Evolutionary conservation across 2,113 vertebrate species (phyloP).

Genomic region (Jaculus jaculus): DNA sequence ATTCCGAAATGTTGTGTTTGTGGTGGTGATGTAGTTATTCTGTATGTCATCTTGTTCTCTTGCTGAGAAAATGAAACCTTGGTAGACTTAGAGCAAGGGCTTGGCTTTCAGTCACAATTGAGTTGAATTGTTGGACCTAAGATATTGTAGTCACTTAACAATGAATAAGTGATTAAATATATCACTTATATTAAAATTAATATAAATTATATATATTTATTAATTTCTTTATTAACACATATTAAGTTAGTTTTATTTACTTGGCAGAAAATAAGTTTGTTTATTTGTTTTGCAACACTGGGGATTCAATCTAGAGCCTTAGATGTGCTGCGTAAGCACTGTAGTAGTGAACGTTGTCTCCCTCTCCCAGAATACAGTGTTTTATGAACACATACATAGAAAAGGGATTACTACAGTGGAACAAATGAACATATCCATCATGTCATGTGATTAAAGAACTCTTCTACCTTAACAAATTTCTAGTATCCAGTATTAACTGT

Average conservation of each 20-base stretch:
- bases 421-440: too few species aligned
- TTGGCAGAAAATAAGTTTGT: too few species aligned
- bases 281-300: too few species aligned
- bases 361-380: not conserved
- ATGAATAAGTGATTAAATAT: not conserved
- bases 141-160: not conserved
- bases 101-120: not conserved
- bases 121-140: not conserved
- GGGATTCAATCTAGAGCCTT: too few species aligned
- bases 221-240: not conserved
- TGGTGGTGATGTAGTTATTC: not conserved
- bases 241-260: not conserved
- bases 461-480: too few species aligned
- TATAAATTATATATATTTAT: conserved; percentile 5
- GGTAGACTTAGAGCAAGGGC: not conserved
- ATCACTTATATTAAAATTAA: too few species aligned
- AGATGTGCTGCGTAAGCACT: too few species aligned
- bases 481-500: too few species aligned
- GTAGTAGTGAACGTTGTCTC: too few species aligned
- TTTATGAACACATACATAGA: not conserved
- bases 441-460: too few species aligned
- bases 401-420: not conserved
- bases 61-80: not conserved
- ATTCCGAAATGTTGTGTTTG: not conserved
- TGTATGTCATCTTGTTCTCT: not conserved